Conservation (phyloP, 2,113 vertebrate species). For the Archilochus colubris region DNA sequence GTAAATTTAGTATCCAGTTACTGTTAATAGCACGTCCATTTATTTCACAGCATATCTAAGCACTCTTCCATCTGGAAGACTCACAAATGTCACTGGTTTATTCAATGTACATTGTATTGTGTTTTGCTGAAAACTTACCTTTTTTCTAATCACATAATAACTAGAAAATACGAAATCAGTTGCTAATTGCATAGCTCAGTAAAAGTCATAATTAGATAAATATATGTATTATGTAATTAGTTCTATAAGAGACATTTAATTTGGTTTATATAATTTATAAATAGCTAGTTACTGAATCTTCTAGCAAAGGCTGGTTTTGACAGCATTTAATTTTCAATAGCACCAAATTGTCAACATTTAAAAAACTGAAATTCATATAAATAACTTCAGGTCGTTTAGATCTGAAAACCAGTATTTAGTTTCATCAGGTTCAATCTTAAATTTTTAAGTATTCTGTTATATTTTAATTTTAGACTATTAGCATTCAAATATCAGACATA, state of each 20-base stretch:
- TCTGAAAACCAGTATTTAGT: neutral
- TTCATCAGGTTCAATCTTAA: neutral
- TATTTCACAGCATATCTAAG: neutral
- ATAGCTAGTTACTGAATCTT: constrained; percentile 24
- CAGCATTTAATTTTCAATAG: neutral
- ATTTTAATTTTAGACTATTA: neutral
- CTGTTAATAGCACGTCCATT: constrained; percentile 5
- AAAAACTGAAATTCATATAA: neutral
- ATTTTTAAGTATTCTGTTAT: neutral
- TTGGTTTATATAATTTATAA: constrained; percentile 15
- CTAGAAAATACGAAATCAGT: constrained; percentile 15
- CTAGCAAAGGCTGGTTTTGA: neutral
- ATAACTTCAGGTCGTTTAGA: neutral
- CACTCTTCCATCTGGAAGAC: neutral
- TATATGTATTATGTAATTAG: constrained; percentile 22
- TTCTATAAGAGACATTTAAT: constrained; percentile 43
- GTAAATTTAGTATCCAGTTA: constrained; percentile 17
- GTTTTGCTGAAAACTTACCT: neutral
- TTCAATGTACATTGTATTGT: neutral
- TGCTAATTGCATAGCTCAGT: constrained; percentile 23
- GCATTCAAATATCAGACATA: neutral
- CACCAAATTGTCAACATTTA: neutral
- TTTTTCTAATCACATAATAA: neutral
- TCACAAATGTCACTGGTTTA: neutral
- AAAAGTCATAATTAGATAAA: constrained; percentile 23